A percentile compares a stretch with the other conserved stretches of the same genome.
Evolutionary conservation across 2,888 invertebrate genomes (phyloP).

Genomic region (Cataglyphis cursor): DNA sequence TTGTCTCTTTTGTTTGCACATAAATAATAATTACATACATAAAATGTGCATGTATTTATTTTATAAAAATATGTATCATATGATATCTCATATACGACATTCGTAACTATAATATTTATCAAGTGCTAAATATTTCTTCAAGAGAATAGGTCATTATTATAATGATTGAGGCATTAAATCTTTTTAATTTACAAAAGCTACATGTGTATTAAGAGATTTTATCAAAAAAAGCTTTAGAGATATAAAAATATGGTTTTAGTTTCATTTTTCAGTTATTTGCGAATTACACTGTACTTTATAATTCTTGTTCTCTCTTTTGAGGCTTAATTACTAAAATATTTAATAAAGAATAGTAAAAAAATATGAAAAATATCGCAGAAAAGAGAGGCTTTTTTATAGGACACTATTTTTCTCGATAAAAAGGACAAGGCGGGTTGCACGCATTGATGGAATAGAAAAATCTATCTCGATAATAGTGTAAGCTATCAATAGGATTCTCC

Average conservation of each 20-base stretch:
- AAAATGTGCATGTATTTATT: neutral
- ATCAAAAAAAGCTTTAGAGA: neutral
- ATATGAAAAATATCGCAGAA: neutral
- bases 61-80: constrained; percentile 16
- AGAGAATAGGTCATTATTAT: neutral
- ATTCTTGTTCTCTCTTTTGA: neutral
- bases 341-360: neutral
- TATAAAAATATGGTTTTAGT: neutral
- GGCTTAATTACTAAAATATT: neutral
- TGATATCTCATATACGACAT: neutral
- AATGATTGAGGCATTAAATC: neutral
- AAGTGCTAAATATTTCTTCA: neutral
- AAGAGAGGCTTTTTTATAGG: neutral
- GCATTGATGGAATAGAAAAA: constrained; percentile 18
- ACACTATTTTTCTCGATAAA: neutral
- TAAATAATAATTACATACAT: constrained; percentile 13
- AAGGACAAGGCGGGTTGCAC: neutral
- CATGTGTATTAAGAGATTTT: neutral
- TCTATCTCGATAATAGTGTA: constrained; percentile 13
- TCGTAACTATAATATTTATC: neutral
- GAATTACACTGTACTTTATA: neutral
- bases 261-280: neutral
- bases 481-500: neutral
- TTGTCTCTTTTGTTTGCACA: neutral
- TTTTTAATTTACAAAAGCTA: neutral